Percentiles rank a stretch among this genome's conserved stretches.
phyloP scores from a whole-genome alignment of 2,797 vertebrate genomes.

The Muscicapa comitata region DNA sequence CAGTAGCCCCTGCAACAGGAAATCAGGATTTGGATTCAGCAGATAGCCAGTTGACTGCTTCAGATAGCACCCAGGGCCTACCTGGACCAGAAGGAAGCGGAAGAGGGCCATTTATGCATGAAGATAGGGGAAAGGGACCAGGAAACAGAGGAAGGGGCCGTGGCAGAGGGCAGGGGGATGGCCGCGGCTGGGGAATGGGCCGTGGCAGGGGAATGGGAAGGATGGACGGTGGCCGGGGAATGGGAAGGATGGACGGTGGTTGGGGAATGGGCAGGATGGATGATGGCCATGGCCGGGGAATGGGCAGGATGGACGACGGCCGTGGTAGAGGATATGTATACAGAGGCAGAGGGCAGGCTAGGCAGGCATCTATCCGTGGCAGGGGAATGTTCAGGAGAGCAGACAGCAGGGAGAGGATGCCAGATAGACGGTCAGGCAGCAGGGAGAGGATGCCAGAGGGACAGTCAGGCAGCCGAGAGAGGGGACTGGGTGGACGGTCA shows the following conservation, averaged over 20 bases:
- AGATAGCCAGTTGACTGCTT: conserved; percentile 67
- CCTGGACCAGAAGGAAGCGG: conserved; percentile 64
- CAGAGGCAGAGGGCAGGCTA: conserved; percentile 72
- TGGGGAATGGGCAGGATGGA: conserved; percentile 70
- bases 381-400: conserved; percentile 71
- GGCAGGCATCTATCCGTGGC: conserved; percentile 55
- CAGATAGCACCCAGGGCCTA: conserved; percentile 70
- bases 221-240: conserved; percentile 50
- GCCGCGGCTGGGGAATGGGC: conserved; percentile 70
- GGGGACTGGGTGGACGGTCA: conserved; percentile 48
- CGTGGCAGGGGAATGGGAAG: conserved; percentile 64
- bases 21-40: conserved; percentile 74
- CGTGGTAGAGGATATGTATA: conserved; percentile 69
- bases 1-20: conserved; percentile 42
- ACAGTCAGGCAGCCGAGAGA: conserved; percentile 66
- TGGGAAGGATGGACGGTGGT: conserved; percentile 60
- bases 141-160: conserved; percentile 76
- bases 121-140: conserved; percentile 78
- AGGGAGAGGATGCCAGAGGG: conserved; percentile 70
- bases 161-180: conserved; percentile 72
- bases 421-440: conserved; percentile 55
- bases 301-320: conserved; percentile 70
- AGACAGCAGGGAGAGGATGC: conserved; percentile 59
- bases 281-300: conserved; percentile 63
- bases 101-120: conserved; percentile 73